Evolutionary conservation across 2,113 vertebrate species (phyloP).

Genomic region (Forbesichthys agassizii): DNA sequence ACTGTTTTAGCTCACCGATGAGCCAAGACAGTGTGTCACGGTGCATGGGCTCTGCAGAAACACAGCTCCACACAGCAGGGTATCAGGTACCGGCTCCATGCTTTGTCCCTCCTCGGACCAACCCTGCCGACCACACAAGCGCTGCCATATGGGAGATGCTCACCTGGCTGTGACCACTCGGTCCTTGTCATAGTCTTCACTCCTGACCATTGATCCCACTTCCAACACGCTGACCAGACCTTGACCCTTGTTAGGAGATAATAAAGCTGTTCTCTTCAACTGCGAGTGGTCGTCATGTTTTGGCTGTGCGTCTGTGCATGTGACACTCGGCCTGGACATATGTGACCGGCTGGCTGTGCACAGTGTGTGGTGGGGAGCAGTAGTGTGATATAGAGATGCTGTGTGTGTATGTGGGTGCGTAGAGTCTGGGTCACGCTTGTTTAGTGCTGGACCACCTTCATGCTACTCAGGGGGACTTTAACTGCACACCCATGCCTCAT

Average conservation of each 20-base stretch:
- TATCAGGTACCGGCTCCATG: too few relatives aligned
- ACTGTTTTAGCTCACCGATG: too few relatives aligned
- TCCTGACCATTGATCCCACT: too few relatives aligned
- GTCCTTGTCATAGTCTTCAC: too few relatives aligned
- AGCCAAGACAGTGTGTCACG: too few relatives aligned
- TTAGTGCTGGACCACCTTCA: conserved; percentile 54
- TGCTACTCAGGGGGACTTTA: conserved; percentile 50
- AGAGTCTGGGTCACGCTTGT: conserved; percentile 51
- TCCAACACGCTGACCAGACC: too few relatives aligned
- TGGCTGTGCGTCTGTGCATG: neutral
- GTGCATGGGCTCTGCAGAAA: too few relatives aligned
- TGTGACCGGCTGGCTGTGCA: neutral
- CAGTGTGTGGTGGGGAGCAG: neutral
- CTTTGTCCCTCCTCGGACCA: too few relatives aligned
- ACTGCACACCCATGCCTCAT: conserved; percentile 52
- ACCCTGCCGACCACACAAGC: too few relatives aligned
- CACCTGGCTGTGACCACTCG: too few relatives aligned
- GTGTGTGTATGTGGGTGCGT: conserved; percentile 55
- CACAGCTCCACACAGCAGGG: too few relatives aligned
- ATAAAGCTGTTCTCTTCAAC: conserved; percentile 7
- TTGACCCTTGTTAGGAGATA: neutral
- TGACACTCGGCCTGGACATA: neutral
- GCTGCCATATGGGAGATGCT: too few relatives aligned
- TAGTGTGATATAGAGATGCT: conserved; percentile 24
- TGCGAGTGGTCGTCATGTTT: conserved; percentile 14